phyloP scores from a whole-genome alignment of 1,140 invertebrate species.

The Alviniconcha marisindica region DNA sequence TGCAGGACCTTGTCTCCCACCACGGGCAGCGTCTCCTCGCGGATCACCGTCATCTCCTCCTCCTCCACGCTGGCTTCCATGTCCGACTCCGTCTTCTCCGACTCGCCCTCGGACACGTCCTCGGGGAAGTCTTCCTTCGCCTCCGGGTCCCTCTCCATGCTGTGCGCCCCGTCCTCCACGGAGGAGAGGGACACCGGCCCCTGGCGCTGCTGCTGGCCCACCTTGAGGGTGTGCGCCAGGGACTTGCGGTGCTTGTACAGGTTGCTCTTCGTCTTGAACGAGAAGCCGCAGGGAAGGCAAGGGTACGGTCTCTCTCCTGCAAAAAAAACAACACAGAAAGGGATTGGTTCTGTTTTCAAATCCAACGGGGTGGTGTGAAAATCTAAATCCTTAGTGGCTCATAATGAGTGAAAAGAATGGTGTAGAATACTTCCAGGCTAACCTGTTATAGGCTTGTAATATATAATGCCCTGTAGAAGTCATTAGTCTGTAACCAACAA shows the following conservation, averaged over 20 bases:
- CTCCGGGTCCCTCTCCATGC: slow-evolving; percentile 28
- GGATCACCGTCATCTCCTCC: slow-evolving; percentile 35
- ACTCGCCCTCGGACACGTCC: slow-evolving; percentile 39
- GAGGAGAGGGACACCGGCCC: slow-evolving; percentile 20
- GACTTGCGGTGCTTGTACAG: slow-evolving; percentile 94
- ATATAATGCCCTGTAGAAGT: too few species aligned
- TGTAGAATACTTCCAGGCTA: too few species aligned
- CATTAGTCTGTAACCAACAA: too few species aligned
- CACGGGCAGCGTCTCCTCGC: slow-evolving; percentile 50
- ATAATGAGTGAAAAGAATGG: too few species aligned
- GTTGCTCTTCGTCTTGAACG: slow-evolving; percentile 96
- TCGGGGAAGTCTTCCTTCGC: slow-evolving; percentile 36
- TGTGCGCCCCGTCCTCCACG: slow-evolving; percentile 20
- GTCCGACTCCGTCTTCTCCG: slow-evolving; percentile 39
- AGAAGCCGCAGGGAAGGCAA: slow-evolving; percentile 91
- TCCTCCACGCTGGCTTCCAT: slow-evolving; percentile 45
- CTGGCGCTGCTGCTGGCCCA: slow-evolving; percentile 38
- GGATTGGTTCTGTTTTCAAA: too few species aligned
- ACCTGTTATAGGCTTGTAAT: too few species aligned
- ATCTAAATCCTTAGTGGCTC: too few species aligned
- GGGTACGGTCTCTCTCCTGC: slow-evolving; percentile 90
- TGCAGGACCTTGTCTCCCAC: slow-evolving; percentile 26
- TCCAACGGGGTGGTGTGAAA: too few species aligned
- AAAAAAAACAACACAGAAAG: not conserved
- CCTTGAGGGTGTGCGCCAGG: slow-evolving; percentile 81